A percentile compares a stretch with the other conserved stretches of the same genome.
These are phyloP conservation scores for Elaphurus davidianus DNA, from an alignment of 2,113 vertebrate genomes.

Conservation along the genomic window DNA sequence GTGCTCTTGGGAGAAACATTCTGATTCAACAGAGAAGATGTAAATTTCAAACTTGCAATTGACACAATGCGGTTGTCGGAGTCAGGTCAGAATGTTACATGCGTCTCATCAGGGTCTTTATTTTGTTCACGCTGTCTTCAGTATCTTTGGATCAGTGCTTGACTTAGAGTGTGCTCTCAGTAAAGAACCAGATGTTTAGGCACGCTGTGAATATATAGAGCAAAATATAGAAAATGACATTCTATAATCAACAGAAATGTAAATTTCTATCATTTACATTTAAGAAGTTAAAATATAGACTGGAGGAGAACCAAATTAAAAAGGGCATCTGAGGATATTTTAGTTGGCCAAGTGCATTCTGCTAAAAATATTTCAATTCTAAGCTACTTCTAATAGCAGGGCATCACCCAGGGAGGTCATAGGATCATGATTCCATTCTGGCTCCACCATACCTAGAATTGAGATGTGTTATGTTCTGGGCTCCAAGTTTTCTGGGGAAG, in stretches of 20 bases:
- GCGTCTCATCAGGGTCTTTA: not conserved
- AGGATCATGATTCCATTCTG: not conserved
- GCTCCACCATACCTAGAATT: not conserved
- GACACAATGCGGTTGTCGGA: not conserved
- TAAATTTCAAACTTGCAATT: conserved; percentile 28
- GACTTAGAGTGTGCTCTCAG: not conserved
- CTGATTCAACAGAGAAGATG: not conserved
- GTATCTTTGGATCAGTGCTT: not conserved
- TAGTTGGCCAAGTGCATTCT: not conserved
- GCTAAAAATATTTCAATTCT: not conserved
- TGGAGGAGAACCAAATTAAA: not conserved
- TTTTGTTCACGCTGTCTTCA: not conserved
- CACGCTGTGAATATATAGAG: not conserved
- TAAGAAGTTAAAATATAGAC: conserved; percentile 28
- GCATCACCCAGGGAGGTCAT: not conserved
- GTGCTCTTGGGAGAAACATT: not conserved
- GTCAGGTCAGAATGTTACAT: not conserved
- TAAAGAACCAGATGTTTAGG: conserved; percentile 26
- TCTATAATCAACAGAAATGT: not conserved
- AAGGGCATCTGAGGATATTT: conserved; percentile 9
- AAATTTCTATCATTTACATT: conserved; percentile 22
- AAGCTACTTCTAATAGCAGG: not conserved
- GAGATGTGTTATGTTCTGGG: not conserved
- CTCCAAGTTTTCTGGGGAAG: not conserved
- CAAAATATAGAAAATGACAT: conserved; percentile 4